Conservation (phyloP, 2,888 invertebrate species). For the Xanthia togata region DNA sequence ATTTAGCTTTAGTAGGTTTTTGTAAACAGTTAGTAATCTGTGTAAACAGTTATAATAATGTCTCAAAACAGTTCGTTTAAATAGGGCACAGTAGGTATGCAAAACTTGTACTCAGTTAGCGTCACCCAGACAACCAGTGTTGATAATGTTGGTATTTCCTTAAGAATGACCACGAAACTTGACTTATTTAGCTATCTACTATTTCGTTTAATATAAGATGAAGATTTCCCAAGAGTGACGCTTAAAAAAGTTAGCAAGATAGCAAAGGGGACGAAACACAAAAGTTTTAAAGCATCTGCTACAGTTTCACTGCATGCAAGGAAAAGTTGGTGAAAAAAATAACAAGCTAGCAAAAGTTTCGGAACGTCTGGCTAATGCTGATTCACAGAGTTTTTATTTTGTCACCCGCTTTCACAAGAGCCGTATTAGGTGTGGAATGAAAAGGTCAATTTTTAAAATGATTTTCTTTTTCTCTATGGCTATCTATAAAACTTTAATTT, state of each 20-base stretch:
- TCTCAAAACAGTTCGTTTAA: background rate
- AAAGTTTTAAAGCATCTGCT: slow-evolving; percentile 67
- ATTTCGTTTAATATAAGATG: slow-evolving; percentile 63
- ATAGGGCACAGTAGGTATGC: background rate
- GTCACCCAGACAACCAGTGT: background rate
- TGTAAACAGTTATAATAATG: slow-evolving; percentile 10
- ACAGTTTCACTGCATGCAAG: slow-evolving; percentile 56
- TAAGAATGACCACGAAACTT: slow-evolving; percentile 49
- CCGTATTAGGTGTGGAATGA: slow-evolving; percentile 26
- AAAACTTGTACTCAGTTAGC: background rate
- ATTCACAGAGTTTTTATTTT: slow-evolving; percentile 56
- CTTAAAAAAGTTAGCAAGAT: slow-evolving; percentile 65
- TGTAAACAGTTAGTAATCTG: no score
- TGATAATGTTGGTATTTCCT: slow-evolving; percentile 42
- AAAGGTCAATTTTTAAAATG: background rate
- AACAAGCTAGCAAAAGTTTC: slow-evolving; percentile 57
- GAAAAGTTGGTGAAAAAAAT: slow-evolving; percentile 49
- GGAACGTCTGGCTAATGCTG: slow-evolving; percentile 53
- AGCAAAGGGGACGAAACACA: slow-evolving; percentile 58
- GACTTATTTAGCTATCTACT: slow-evolving; percentile 62
- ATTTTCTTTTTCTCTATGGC: background rate
- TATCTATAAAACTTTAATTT: background rate
- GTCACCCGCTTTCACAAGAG: slow-evolving; percentile 35
- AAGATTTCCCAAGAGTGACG: slow-evolving; percentile 66
- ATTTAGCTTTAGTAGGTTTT: background rate